Percentiles rank a stretch among this genome's conserved stretches.
These are phyloP conservation scores for Otolemur crassicaudatus DNA, from an alignment of 2,797 vertebrate genomes.

Conservation along the genomic window DNA sequence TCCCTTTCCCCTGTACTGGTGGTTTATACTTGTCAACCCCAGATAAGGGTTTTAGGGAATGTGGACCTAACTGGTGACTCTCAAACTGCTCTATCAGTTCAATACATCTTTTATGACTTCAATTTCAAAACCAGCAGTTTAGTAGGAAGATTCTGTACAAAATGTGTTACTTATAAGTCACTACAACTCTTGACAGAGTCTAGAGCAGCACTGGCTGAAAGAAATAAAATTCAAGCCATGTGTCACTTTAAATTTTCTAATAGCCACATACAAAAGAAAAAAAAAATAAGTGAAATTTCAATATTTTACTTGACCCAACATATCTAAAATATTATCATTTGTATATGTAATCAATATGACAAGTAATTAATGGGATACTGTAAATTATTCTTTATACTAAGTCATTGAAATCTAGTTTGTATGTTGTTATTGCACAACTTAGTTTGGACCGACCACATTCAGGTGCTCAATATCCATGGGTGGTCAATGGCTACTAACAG, in stretches of 20 bases:
- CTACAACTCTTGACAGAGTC: background rate
- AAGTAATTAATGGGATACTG: background rate
- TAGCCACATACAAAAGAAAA: background rate
- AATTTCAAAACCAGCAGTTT: too few species aligned
- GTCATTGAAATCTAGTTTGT: slow-evolving; percentile 6
- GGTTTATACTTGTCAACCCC: too few species aligned
- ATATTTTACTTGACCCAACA: background rate
- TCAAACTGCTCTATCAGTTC: too few species aligned
- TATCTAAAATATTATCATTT: slow-evolving; percentile 5
- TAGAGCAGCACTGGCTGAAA: background rate
- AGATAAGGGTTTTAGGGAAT: too few species aligned
- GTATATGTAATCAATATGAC: background rate
- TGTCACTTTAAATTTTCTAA: background rate
- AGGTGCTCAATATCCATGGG: background rate
- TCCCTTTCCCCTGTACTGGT: too few species aligned
- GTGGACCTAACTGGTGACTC: too few species aligned
- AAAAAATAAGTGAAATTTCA: background rate
- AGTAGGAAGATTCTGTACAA: too few species aligned
- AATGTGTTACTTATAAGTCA: background rate
- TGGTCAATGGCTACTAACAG: background rate
- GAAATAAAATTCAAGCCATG: background rate
- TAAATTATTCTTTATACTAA: background rate
- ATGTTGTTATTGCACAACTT: background rate
- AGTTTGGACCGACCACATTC: background rate
- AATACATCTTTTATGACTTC: too few species aligned